Percentiles rank a stretch among this genome's conserved stretches.
Conservation (phyloP, 2,113 vertebrate genomes). For the Gambusia holbrooki region DNA sequence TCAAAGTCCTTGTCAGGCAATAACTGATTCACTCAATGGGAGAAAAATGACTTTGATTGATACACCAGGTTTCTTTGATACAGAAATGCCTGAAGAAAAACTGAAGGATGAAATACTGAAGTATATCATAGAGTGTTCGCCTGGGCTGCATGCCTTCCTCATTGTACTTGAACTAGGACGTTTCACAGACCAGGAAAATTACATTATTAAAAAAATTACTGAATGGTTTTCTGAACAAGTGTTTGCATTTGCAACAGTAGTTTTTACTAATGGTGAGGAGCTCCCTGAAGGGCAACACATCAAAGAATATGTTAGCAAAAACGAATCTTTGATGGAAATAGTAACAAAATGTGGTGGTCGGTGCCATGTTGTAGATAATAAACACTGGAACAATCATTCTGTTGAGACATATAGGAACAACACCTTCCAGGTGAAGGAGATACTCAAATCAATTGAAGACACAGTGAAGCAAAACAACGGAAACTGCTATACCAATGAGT, state of each 20-base stretch:
- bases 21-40: slow-evolving; percentile 16
- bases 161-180: slow-evolving; percentile 52
- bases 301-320: rapidly evolving
- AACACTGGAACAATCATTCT: background rate
- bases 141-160: slow-evolving; percentile 64
- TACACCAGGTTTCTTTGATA: slow-evolving; percentile 62
- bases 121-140: slow-evolving; percentile 42
- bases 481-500: background rate
- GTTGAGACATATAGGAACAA: background rate
- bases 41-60: slow-evolving; percentile 54
- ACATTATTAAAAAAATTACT: slow-evolving; percentile 2
- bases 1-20: slow-evolving; percentile 22
- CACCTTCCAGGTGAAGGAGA: background rate
- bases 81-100: slow-evolving; percentile 2
- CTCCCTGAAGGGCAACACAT: background rate
- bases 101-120: slow-evolving; percentile 31
- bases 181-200: slow-evolving; percentile 41
- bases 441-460: background rate
- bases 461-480: background rate
- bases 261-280: slow-evolving; percentile 60
- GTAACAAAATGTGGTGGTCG: background rate
- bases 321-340: rapidly evolving
- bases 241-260: slow-evolving; percentile 27
- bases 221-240: slow-evolving; percentile 38
- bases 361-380: background rate